A percentile compares a stretch with the other conserved stretches of the same genome.
phyloP scores from a whole-genome alignment of 2,888 invertebrate species.

The Rhogogaster chlorosoma region DNA sequence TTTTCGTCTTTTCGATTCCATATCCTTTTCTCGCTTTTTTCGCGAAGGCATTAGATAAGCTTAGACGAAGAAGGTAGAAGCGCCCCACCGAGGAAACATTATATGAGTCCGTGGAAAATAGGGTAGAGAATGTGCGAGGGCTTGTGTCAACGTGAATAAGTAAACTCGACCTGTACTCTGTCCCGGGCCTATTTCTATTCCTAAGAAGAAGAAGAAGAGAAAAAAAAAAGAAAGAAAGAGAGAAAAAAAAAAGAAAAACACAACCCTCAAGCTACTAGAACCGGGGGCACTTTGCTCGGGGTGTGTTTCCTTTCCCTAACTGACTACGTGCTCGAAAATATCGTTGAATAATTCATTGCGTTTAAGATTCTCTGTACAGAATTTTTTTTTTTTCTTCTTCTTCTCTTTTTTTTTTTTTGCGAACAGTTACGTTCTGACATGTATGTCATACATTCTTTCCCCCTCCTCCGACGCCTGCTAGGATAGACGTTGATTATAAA shows the following conservation, averaged over 20 bases:
- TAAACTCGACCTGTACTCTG: neutral
- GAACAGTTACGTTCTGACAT: too few relatives aligned
- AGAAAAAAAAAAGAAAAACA: neutral
- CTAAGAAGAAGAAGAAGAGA: neutral
- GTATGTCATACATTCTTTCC: neutral
- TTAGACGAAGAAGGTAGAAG: neutral
- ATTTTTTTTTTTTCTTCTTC: neutral
- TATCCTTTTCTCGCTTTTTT: neutral
- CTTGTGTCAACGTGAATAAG: conserved; percentile 40
- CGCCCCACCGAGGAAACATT: neutral
- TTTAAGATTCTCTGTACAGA: conserved; percentile 14
- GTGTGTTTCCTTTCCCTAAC: neutral
- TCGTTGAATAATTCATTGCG: conserved; percentile 39
- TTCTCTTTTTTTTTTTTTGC: too few relatives aligned
- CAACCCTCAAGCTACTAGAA: neutral
- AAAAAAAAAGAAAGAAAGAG: neutral
- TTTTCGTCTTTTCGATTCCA: too few relatives aligned
- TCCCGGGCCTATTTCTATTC: neutral
- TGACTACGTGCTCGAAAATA: conserved; percentile 25
- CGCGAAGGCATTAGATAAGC: neutral
- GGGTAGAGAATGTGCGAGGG: neutral
- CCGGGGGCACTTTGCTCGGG: neutral
- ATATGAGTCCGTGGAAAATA: neutral
- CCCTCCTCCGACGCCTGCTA: neutral
- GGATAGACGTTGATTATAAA: neutral